Base-by-base conservation (phyloP, 2,113 vertebrate genomes). In the Zootoca vivipara region DNA sequence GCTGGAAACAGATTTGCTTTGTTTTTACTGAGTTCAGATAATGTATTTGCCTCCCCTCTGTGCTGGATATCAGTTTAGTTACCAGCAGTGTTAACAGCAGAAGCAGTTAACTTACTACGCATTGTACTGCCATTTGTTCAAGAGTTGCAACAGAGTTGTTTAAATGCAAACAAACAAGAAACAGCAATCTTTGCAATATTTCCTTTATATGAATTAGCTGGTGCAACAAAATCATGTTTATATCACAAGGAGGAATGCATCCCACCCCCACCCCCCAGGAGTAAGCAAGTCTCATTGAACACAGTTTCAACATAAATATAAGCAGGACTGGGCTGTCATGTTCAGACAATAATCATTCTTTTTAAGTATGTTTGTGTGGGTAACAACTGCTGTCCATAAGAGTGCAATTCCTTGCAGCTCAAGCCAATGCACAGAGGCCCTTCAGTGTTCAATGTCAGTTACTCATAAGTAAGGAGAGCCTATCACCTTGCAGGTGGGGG, bases 1-100 rank as follows among this genome's bases (percentile, higher is more conserved):
- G n/a, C 28, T 12, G 5, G 22, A 30, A 70, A 70, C 8, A n/a
- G 69, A 30, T 70, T 30, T 70, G 83, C 42, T 24, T 94, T 28
- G 67, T 30, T 30, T 62, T n/a, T 30, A 10, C 92, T 94, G 93
- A 89, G 92, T 93, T 92, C 86, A 92, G 91, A 92, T 84, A 90
- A 93, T 91, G 90, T 94, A 89, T 91, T 89, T 89, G 90, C 91
- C 85, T 95, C 93, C 89, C 91, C 85, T 95, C 93, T 90, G 69
- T 91, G 90, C 91, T 93, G 91, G 94, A 91, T 93, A 90, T 94
- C 89, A 93, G 85, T 94, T 93, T 93, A 95, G 92, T 88, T 90
- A 90, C n/a, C 89, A 91, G 89, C 90, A 89, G 86, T 62, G 58
- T 85, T 20, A 13, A 92, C n/a, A n/a, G n/a, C 89, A 93, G 93